phyloP scores from a whole-genome alignment of 2,797 vertebrate species.

The Anguilla marmorata region DNA sequence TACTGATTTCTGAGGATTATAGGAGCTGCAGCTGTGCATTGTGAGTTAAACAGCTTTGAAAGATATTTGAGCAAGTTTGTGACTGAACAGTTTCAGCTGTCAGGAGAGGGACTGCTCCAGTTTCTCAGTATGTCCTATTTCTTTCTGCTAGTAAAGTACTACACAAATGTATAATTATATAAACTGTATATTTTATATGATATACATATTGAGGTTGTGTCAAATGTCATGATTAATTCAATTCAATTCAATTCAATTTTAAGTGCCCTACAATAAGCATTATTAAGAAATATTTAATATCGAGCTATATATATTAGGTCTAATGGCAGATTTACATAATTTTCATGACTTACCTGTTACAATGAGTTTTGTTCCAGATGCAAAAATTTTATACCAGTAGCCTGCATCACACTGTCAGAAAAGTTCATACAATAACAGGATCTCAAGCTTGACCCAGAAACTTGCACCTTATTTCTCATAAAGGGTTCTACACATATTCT shows the following conservation, averaged over 20 bases:
- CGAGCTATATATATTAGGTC: not conserved
- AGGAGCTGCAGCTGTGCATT: too few relatives aligned
- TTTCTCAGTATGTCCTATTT: not conserved
- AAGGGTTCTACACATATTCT: not conserved
- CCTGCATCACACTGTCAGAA: not conserved
- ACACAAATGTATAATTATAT: not conserved
- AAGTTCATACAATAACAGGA: not conserved
- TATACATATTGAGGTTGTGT: not conserved
- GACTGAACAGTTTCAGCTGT: too few relatives aligned
- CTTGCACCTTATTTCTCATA: not conserved
- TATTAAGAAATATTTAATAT: not conserved
- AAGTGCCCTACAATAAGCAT: not conserved
- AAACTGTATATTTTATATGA: not conserved
- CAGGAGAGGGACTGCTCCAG: too few relatives aligned
- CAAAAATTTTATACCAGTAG: not conserved
- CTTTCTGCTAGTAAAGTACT: not conserved
- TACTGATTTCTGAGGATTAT: too few relatives aligned
- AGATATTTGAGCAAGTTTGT: too few relatives aligned
- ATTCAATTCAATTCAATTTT: too few relatives aligned
- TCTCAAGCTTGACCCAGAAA: not conserved
- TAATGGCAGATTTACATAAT: not conserved
- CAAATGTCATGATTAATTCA: not conserved
- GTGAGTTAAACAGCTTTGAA: too few relatives aligned
- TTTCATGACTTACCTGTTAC: slow-evolving; percentile 2
- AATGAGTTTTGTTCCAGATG: slow-evolving; percentile 21